Evolutionary conservation across 64 coral and sea anemone genomes (phyloP), one percentile per base, ranked within the genome.

Genomic region (Stichodactyla helianthus): DNA sequence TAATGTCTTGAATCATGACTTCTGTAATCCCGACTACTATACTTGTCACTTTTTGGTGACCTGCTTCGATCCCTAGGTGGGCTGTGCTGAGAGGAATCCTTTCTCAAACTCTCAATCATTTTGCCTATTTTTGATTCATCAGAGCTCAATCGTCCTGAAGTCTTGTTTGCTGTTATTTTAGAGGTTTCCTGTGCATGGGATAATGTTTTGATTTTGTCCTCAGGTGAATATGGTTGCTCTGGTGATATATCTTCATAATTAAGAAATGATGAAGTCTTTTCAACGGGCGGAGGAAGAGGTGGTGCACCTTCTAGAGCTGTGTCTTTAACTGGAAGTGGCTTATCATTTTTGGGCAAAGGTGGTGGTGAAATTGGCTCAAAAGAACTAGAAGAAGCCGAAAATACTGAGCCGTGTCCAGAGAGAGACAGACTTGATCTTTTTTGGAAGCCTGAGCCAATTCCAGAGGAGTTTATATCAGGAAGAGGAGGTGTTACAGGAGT

Each of bases 321-420:
- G 7, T 58, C 54, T 53, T 81, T 12, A 81, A 81, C 44, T 52
- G 84, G 71, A 26, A 19, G 89, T 70, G 82, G 70, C 23, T 89
- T 86, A n/a, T 76, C 50, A 4, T 56, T 87, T 83, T 80, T 81
- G 20, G 90, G 93, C 19, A 91, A 86, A 20, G 93, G 93, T 5
- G 97, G 97, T 22, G 97, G 97, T 16, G 97, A 99, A 56, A 99
- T 92, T 16, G 97, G 97, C 79, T 99, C 97, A 93, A 99, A 99
- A 4, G 90, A 74, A 86, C 86, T 83, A 77, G 83, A 67, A 23
- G 91, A 96, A 53, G 82, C 55, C 35, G 89, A 90, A 5, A 90
- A 50, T 44, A 86, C 71, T 53, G 88, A 84, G 19, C 82, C 54
- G 86, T 90, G 82, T 78, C 82, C 58, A 61, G 89, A 89, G 8